A percentile compares a stretch with the other conserved stretches of the same genome.
These are phyloP conservation scores for Scaptomyza cyrtandrae DNA, from an alignment of 2,888 invertebrate genomes.

Conservation along the genomic window DNA sequence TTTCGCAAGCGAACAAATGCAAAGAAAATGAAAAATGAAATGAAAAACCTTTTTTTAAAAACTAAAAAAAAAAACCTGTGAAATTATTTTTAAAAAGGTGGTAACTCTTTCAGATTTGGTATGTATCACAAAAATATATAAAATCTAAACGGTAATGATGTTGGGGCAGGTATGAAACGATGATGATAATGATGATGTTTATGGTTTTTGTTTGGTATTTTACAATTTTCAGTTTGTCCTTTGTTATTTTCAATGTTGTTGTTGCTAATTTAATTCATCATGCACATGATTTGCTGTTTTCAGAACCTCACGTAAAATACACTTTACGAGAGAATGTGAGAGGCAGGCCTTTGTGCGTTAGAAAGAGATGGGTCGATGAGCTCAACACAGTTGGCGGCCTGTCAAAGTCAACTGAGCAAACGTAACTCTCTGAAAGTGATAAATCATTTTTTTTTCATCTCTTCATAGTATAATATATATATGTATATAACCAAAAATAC, in stretches of 20 bases:
- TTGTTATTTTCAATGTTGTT: slow-evolving; percentile 19
- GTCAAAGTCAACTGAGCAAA: slow-evolving; percentile 75
- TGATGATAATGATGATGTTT: slow-evolving; percentile 4
- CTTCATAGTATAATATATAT: slow-evolving; percentile 2
- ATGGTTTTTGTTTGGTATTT: slow-evolving; percentile 1
- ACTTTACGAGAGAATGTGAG: slow-evolving; percentile 13
- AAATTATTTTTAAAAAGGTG: not conserved
- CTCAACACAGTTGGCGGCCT: slow-evolving; percentile 52
- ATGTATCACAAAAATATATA: not conserved
- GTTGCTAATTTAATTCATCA: slow-evolving; percentile 76
- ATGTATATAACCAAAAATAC: slow-evolving; percentile 50
- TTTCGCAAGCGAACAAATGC: slow-evolving; percentile 74
- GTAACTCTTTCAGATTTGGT: not conserved
- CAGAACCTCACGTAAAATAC: slow-evolving; percentile 60
- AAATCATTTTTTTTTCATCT: slow-evolving; percentile 63
- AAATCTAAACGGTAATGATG: not conserved
- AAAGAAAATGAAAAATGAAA: slow-evolving; percentile 51
- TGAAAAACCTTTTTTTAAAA: slow-evolving; percentile 72
- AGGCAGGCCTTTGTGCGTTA: not conserved
- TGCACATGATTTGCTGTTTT: slow-evolving; percentile 77
- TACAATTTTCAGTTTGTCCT: slow-evolving; percentile 19
- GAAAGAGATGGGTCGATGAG: slow-evolving; percentile 1
- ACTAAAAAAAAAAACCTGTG: slow-evolving; percentile 48
- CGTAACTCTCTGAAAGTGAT: slow-evolving; percentile 66
- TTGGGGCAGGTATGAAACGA: slow-evolving; percentile 22